A percentile compares a stretch with the other conserved stretches of the same genome.
phyloP scores from a whole-genome alignment of 2,797 vertebrate species.

The Epinephelus awoara region DNA sequence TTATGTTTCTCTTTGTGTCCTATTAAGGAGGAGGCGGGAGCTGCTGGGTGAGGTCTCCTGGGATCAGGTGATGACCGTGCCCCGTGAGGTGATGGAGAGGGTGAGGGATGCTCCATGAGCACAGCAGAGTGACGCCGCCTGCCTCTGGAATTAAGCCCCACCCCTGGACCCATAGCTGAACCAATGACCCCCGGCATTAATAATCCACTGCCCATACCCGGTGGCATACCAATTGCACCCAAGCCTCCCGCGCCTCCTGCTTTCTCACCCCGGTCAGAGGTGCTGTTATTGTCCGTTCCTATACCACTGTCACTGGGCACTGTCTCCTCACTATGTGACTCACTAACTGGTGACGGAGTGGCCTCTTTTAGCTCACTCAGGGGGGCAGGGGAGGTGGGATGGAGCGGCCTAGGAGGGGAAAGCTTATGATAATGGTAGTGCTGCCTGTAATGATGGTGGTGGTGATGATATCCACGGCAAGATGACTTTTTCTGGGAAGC shows the following conservation, averaged over 20 bases:
- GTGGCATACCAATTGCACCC: slow-evolving; percentile 79
- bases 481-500: slow-evolving; percentile 94
- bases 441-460: slow-evolving; percentile 87
- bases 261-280: slow-evolving; percentile 97
- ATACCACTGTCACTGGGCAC: slow-evolving; percentile 98
- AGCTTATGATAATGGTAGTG: slow-evolving; percentile 87
- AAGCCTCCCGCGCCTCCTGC: slow-evolving; percentile 80
- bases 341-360: slow-evolving; percentile 96
- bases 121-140: slow-evolving; percentile 91
- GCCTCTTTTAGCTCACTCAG: slow-evolving; percentile 97
- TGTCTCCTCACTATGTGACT: slow-evolving; percentile 98
- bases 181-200: slow-evolving; percentile 86
- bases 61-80: slow-evolving; percentile 84
- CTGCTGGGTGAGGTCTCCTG: slow-evolving; percentile 82
- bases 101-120: slow-evolving; percentile 90
- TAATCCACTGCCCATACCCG: slow-evolving; percentile 81
- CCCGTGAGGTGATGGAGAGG: slow-evolving; percentile 86
- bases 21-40: slow-evolving; percentile 79
- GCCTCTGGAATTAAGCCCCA: slow-evolving; percentile 89
- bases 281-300: slow-evolving; percentile 99
- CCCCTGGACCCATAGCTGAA: slow-evolving; percentile 82
- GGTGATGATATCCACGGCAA: slow-evolving; percentile 89
- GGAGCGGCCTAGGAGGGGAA: slow-evolving; percentile 90
- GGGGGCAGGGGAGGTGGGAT: slow-evolving; percentile 96
- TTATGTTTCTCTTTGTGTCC: slow-evolving; percentile 98